Conservation (phyloP, 1,140 invertebrate genomes). For the Eufriesea mexicana region DNA sequence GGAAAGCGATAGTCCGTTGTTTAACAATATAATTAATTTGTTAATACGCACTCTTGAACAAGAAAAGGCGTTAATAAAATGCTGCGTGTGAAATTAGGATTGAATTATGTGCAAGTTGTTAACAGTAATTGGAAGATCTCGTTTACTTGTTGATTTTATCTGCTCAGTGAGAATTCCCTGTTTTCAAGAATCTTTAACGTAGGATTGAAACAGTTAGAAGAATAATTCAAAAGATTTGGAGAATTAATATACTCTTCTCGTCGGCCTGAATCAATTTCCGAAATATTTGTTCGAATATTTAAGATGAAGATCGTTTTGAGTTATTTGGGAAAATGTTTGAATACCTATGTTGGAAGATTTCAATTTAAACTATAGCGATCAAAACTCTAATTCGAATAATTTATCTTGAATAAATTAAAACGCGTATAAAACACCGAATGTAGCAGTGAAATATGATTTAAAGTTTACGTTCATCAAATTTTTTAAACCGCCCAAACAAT, state of each 20-base stretch:
- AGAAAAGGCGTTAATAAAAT: not conserved
- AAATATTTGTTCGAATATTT: not conserved
- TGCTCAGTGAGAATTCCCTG: not conserved
- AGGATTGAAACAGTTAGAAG: not conserved
- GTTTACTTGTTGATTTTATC: slow-evolving; percentile 4
- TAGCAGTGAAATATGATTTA: no score
- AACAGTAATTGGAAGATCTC: not conserved
- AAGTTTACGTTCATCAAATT: no score
- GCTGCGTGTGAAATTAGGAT: not conserved
- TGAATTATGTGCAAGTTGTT: not conserved
- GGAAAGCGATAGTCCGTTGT: not conserved
- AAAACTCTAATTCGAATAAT: no score
- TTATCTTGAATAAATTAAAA: no score
- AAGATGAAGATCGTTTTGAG: no score
- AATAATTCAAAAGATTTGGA: not conserved
- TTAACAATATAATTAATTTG: not conserved
- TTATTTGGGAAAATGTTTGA: no score
- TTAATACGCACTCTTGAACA: not conserved
- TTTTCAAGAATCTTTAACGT: not conserved
- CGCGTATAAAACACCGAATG: no score
- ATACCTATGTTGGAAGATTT: not conserved
- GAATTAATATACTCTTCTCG: no score
- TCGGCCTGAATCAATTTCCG: no score
- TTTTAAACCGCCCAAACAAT: no score
- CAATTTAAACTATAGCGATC: not conserved